A percentile compares a stretch with the other conserved stretches of the same genome.
These are phyloP conservation scores for Coptodon bakossiorum DNA, from an alignment of 2,113 vertebrate species.

Conservation along the genomic window DNA sequence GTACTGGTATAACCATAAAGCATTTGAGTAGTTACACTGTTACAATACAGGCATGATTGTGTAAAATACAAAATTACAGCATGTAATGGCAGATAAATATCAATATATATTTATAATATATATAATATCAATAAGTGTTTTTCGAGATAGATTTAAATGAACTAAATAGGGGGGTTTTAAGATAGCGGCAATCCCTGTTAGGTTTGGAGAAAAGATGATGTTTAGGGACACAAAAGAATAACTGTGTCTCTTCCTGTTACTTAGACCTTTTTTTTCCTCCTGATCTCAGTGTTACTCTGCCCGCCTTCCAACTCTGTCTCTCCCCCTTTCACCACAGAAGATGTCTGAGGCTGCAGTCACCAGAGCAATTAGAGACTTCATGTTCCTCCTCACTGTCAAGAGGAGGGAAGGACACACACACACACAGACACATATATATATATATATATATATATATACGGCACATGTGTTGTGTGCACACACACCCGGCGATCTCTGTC, in stretches of 20 bases:
- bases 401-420: constrained; percentile 23
- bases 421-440: background rate
- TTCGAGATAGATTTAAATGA: background rate
- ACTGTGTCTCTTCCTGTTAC: background rate
- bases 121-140: background rate
- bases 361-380: constrained; percentile 64
- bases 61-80: background rate
- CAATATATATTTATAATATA: background rate
- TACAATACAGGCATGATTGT: background rate
- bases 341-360: constrained; percentile 54
- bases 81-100: background rate
- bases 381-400: constrained; percentile 57
- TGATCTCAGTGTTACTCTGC: background rate
- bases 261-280: background rate
- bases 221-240: background rate
- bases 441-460: background rate
- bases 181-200: background rate
- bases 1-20: background rate
- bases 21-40: background rate
- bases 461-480: background rate
- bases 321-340: constrained; percentile 8
- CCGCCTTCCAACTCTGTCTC: constrained; percentile 3
- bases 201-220: background rate
- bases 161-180: background rate
- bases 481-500: constrained; percentile 7